phyloP scores from a whole-genome alignment of 2,888 invertebrate species.

The Campoplex nolae region DNA sequence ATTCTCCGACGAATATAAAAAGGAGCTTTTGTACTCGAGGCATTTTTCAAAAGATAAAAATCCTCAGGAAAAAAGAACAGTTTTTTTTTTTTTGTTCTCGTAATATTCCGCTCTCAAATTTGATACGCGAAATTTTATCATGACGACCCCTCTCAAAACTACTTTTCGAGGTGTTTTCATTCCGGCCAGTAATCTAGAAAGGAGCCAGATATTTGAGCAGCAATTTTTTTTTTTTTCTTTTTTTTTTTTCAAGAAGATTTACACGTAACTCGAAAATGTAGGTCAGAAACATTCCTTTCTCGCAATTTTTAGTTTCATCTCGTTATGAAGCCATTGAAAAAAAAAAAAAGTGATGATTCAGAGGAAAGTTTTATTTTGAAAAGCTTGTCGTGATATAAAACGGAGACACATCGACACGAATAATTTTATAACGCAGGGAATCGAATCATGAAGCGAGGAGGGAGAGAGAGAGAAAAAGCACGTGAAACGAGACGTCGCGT shows the following conservation, averaged over 20 bases:
- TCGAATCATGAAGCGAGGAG: not conserved
- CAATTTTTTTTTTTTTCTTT: not conserved
- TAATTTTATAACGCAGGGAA: constrained; percentile 36
- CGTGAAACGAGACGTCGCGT: constrained; percentile 12
- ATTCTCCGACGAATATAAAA: not conserved
- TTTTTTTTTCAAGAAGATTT: not conserved
- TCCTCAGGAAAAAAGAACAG: not conserved
- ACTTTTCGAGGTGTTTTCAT: not conserved
- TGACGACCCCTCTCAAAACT: not conserved
- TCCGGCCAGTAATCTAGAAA: not conserved
- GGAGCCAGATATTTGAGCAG: not conserved
- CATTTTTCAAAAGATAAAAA: not conserved
- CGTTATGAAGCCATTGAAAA: not conserved
- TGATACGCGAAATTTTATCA: not conserved
- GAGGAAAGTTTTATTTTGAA: constrained; percentile 41
- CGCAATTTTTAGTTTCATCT: not conserved
- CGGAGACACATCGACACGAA: constrained; percentile 31
- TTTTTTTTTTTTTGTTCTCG: not conserved
- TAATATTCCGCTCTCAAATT: not conserved
- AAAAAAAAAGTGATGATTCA: not conserved
- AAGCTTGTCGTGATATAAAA: not conserved
- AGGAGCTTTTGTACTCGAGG: not conserved
- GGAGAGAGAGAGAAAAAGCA: not conserved
- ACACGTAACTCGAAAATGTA: not conserved
- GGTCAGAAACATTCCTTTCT: not conserved